phyloP scores from a whole-genome alignment of 2,113 vertebrate genomes.

The Prolemur simus region DNA sequence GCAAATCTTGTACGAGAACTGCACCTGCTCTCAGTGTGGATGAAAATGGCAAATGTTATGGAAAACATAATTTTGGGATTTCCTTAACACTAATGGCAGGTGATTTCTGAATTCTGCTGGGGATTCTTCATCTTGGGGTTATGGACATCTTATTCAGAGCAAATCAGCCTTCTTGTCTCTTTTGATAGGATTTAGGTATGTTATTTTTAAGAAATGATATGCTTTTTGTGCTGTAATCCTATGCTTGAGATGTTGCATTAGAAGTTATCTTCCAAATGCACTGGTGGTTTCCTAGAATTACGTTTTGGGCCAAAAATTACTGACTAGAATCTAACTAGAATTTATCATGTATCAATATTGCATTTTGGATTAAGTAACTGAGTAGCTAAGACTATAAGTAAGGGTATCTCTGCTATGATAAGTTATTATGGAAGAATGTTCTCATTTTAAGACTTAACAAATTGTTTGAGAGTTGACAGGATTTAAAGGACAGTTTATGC shows the following conservation, averaged over 20 bases:
- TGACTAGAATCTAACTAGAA: not conserved
- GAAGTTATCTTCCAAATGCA: not conserved
- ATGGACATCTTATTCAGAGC: not conserved
- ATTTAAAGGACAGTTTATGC: not conserved
- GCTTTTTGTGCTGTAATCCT: not conserved
- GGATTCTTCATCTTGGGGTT: constrained; percentile 6
- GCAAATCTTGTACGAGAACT: constrained; percentile 48
- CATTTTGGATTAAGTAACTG: not conserved
- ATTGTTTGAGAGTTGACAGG: not conserved
- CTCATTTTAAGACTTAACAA: not conserved
- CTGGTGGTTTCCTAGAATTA: constrained; percentile 12
- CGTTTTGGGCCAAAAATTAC: not conserved
- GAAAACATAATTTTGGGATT: constrained; percentile 11
- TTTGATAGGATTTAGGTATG: not conserved
- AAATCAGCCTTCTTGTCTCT: not conserved
- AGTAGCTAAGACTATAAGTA: not conserved
- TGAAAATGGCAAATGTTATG: constrained; percentile 52
- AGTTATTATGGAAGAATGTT: not conserved
- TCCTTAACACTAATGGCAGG: constrained; percentile 47
- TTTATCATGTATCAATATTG: constrained; percentile 6
- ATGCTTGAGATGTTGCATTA: not conserved
- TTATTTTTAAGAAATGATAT: constrained; percentile 31
- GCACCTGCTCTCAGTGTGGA: constrained; percentile 30
- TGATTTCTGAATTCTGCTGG: constrained; percentile 62
- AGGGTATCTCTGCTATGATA: not conserved